These are phyloP conservation scores for Loripinus fragilis DNA, from an alignment of 2,888 invertebrate species.

Conservation along the genomic window DNA sequence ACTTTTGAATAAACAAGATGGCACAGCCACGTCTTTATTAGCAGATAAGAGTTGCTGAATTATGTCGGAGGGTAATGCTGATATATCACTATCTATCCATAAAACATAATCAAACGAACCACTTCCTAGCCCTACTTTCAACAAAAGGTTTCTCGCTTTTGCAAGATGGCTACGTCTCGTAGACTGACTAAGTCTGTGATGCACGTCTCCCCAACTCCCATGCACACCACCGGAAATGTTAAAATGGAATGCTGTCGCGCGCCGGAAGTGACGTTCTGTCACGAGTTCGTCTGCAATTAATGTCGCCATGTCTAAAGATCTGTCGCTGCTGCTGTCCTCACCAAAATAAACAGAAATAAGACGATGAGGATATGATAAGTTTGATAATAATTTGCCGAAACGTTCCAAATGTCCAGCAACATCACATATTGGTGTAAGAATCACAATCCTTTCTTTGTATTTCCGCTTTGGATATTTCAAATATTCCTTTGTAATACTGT, in stretches of 20 bases:
- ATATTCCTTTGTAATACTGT: conserved; percentile 52
- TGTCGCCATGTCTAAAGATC: conserved; percentile 68
- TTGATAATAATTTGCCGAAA: conserved; percentile 68
- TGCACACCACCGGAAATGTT: conserved; percentile 64
- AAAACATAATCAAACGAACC: conserved; percentile 72
- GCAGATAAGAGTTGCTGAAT: conserved; percentile 76
- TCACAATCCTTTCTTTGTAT: conserved; percentile 67
- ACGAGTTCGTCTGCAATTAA: conserved; percentile 60
- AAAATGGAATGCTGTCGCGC: conserved; percentile 69
- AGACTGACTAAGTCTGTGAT: conserved; percentile 67
- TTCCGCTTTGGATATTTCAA: conserved; percentile 46
- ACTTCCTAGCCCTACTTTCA: conserved; percentile 64
- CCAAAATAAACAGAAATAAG: conserved; percentile 77
- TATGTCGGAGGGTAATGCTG: conserved; percentile 71
- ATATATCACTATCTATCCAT: conserved; percentile 80
- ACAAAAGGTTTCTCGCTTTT: conserved; percentile 72
- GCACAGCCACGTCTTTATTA: conserved; percentile 72
- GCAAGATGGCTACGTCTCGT: conserved; percentile 76
- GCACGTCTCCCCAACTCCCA: conserved; percentile 69
- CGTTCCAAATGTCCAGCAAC: conserved; percentile 63
- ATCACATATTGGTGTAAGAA: conserved; percentile 78
- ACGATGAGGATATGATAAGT: conserved; percentile 75
- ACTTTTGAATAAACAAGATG: conserved; percentile 71
- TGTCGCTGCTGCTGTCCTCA: conserved; percentile 79
- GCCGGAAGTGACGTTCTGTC: conserved; percentile 62